phyloP scores from a whole-genome alignment of 2,888 invertebrate species.

The Aphidius colemani region DNA sequence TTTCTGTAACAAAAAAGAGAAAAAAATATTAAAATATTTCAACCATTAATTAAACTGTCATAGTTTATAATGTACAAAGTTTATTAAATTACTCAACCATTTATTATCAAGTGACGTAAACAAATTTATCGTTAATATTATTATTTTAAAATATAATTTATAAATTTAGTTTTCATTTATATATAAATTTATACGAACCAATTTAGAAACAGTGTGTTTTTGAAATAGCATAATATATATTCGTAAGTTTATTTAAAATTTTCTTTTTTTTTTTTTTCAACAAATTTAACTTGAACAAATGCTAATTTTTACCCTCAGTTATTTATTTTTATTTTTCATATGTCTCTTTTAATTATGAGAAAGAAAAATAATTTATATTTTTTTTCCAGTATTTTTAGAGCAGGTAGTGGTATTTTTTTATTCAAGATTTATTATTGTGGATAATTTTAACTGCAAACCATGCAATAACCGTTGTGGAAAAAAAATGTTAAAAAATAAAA shows the following conservation, averaged over 20 bases:
- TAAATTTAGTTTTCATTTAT: background rate
- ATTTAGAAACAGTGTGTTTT: too few relatives aligned
- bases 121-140: background rate
- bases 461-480: conserved; percentile 35
- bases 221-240: too few relatives aligned
- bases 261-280: background rate
- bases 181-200: too few relatives aligned
- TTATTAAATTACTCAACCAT: background rate
- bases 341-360: background rate
- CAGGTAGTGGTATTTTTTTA: conserved; percentile 27
- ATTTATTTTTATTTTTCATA: background rate
- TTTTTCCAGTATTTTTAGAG: conserved; percentile 14
- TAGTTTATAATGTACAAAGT: background rate
- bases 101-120: background rate
- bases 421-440: conserved; percentile 32
- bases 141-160: background rate
- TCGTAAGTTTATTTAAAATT: too few relatives aligned
- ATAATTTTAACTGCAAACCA: conserved; percentile 37
- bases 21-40: background rate
- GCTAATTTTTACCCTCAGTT: background rate
- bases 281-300: conserved; percentile 1
- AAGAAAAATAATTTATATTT: background rate
- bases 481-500: conserved; percentile 1
- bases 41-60: background rate
- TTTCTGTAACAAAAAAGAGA: conserved; percentile 23